Evolutionary conservation across 2,113 vertebrate species (phyloP).

Genomic region (Amblyornis subalaris): DNA sequence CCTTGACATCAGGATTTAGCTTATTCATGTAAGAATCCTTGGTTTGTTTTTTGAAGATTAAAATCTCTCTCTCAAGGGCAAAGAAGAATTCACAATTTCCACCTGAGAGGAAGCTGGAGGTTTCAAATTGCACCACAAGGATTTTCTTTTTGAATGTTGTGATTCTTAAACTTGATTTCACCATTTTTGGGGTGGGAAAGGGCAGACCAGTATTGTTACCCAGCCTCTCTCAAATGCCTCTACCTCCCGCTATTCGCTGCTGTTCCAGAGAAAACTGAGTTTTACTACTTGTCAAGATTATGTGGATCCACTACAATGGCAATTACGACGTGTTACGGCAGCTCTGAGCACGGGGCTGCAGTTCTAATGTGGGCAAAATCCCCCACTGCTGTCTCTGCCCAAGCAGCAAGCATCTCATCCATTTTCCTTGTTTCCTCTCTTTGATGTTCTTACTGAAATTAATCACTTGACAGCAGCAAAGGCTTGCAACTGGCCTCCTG

Average conservation of each 20-base stretch:
- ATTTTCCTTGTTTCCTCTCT: not conserved
- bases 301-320: not conserved
- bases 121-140: not conserved
- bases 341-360: not conserved
- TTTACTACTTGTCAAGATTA: not conserved
- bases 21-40: not conserved
- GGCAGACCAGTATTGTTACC: not conserved
- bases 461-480: conserved; percentile 15
- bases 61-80: not conserved
- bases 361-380: not conserved
- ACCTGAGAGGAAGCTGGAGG: not conserved
- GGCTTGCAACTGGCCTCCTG: not conserved
- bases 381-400: not conserved
- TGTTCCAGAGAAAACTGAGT: not conserved
- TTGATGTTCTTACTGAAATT: conserved; percentile 13
- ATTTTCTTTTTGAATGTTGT: not conserved
- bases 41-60: not conserved
- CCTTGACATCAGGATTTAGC: not conserved
- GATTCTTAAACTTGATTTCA: not conserved
- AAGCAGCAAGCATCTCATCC: not conserved
- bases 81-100: not conserved
- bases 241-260: not conserved
- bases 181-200: not conserved
- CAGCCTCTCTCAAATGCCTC: not conserved
- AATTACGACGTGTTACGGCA: not conserved